A percentile compares a stretch with the other conserved stretches of the same genome.
These are phyloP conservation scores for Nothocercus julius DNA, from an alignment of 2,113 vertebrate genomes.

Conservation along the genomic window DNA sequence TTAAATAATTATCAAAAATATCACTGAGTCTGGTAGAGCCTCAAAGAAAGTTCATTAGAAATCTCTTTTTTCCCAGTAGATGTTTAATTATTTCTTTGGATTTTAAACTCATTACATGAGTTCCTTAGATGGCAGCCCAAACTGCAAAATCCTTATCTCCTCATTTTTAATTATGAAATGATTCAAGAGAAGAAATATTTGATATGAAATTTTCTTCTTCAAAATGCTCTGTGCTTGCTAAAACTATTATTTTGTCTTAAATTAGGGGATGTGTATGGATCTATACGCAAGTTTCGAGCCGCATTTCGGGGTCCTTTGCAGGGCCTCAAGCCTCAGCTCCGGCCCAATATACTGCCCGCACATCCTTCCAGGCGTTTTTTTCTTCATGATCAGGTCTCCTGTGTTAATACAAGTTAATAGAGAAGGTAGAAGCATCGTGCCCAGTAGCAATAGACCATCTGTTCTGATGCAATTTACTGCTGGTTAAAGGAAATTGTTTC, in stretches of 20 bases:
- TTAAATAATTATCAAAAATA: slow-evolving; percentile 33
- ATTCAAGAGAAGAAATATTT: not conserved
- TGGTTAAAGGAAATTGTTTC: not conserved
- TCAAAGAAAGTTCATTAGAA: not conserved
- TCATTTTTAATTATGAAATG: not conserved
- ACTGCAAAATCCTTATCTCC: slow-evolving; percentile 25
- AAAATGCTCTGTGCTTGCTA: not conserved
- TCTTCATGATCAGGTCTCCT: not conserved
- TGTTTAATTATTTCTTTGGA: slow-evolving; percentile 21
- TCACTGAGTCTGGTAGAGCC: not conserved
- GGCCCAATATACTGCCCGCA: too few relatives aligned
- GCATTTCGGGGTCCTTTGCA: not conserved
- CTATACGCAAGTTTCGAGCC: not conserved
- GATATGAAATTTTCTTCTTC: not conserved
- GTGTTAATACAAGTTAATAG: too few relatives aligned
- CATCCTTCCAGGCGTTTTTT: not conserved
- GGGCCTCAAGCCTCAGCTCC: not conserved
- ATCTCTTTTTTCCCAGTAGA: not conserved
- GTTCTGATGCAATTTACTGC: not conserved
- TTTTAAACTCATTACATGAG: not conserved
- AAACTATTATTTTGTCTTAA: not conserved
- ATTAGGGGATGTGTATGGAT: not conserved
- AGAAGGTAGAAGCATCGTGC: too few relatives aligned
- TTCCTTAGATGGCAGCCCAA: not conserved
- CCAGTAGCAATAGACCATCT: too few relatives aligned